These are phyloP conservation scores for Octopus sinensis DNA, from an alignment of 1,140 invertebrate genomes.

Conservation along the genomic window DNA sequence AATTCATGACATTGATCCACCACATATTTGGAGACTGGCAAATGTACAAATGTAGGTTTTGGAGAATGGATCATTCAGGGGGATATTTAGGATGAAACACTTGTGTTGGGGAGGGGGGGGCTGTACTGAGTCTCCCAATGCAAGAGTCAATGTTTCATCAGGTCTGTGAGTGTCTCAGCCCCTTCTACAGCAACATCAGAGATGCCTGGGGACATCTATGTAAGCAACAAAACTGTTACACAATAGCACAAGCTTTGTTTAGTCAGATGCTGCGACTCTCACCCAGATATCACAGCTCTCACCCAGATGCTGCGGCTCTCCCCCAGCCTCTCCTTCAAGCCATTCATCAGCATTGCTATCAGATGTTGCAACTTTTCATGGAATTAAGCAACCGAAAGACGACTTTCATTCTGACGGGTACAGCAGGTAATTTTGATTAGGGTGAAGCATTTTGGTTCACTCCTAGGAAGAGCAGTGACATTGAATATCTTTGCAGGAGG, in stretches of 20 bases:
- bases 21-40: too few relatives aligned
- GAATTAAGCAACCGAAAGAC: not conserved
- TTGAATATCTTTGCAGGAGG: too few relatives aligned
- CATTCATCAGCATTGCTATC: not conserved
- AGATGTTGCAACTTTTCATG: constrained; percentile 2
- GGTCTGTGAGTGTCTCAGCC: too few relatives aligned
- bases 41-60: too few relatives aligned
- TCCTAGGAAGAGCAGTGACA: not conserved
- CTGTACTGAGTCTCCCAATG: too few relatives aligned
- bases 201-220: too few relatives aligned
- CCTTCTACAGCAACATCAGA: not conserved
- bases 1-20: too few relatives aligned
- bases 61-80: too few relatives aligned
- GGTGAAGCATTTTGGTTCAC: not conserved
- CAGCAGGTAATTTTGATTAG: not conserved
- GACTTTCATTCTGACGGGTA: not conserved
- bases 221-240: not conserved
- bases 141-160: too few relatives aligned
- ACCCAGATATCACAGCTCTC: too few relatives aligned
- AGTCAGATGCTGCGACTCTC: not conserved
- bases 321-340: not conserved
- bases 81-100: too few relatives aligned
- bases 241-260: not conserved
- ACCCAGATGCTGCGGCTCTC: not conserved
- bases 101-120: too few relatives aligned